A percentile compares a stretch with the other conserved stretches of the same genome.
Conservation (phyloP, 2,888 invertebrate genomes). For the Cinara cedri region DNA sequence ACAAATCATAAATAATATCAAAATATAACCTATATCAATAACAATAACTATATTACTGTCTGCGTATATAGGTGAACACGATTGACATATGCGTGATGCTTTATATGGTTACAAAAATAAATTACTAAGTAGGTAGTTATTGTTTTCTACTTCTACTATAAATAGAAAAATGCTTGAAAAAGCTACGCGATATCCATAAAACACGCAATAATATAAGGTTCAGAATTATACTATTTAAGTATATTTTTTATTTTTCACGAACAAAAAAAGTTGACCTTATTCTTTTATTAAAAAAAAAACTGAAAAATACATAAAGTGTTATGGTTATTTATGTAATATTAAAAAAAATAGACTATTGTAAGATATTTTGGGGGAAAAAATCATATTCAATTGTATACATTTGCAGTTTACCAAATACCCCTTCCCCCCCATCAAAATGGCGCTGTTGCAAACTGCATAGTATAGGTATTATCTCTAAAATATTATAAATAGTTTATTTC, state of each 20-base stretch:
- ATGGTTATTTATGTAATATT: neutral
- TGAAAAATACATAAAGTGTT: neutral
- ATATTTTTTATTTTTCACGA: neutral
- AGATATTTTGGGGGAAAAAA: too few relatives aligned
- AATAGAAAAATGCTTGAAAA: neutral
- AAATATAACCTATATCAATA: neutral
- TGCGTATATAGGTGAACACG: neutral
- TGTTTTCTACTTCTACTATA: neutral
- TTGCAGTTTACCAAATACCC: too few relatives aligned
- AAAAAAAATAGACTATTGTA: too few relatives aligned
- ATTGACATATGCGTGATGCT: neutral
- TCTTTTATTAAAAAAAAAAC: neutral
- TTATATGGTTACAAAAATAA: conserved; percentile 11
- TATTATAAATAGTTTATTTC: too few relatives aligned
- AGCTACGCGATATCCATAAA: conserved; percentile 7
- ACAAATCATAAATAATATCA: neutral
- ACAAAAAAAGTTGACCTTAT: conserved; percentile 10
- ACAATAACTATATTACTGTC: neutral
- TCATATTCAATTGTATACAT: too few relatives aligned
- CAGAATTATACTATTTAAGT: neutral
- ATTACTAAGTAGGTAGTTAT: neutral
- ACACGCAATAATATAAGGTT: neutral
- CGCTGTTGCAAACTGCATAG: too few relatives aligned
- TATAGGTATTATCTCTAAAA: too few relatives aligned
- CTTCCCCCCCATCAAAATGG: too few relatives aligned